Evolutionary conservation across 2,888 invertebrate genomes (phyloP).

Genomic region (Aphidoletes aphidimyza): DNA sequence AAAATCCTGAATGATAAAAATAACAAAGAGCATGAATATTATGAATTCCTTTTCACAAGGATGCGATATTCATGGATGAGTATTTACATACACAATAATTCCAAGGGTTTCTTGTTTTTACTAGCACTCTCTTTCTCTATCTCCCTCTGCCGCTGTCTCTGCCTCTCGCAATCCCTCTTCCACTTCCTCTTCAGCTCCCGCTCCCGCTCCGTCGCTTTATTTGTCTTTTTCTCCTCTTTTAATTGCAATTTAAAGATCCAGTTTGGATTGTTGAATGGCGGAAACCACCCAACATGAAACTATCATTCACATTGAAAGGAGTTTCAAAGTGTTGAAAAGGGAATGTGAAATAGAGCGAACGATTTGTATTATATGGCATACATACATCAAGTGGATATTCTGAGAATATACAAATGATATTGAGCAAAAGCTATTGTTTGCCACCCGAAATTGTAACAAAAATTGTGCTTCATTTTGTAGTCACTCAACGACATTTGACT

Average conservation of each 20-base stretch:
- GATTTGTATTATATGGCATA: background rate
- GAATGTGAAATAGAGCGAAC: background rate
- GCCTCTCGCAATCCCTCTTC: too few relatives aligned
- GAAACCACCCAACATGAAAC: background rate
- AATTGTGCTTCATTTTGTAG: background rate
- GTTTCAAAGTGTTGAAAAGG: background rate
- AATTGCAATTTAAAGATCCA: conserved; percentile 1
- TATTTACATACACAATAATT: too few relatives aligned
- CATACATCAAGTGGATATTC: background rate
- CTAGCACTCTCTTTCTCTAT: too few relatives aligned
- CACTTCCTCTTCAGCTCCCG: too few relatives aligned
- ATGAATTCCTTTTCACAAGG: too few relatives aligned
- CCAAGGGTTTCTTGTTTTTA: too few relatives aligned
- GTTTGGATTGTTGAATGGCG: background rate
- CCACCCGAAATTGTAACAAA: background rate
- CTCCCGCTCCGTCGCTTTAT: too few relatives aligned
- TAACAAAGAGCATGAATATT: background rate
- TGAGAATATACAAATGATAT: background rate
- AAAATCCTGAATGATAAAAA: background rate
- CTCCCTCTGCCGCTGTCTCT: too few relatives aligned
- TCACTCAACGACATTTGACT: too few relatives aligned
- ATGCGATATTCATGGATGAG: too few relatives aligned
- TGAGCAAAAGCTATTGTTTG: background rate
- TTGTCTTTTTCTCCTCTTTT: background rate
- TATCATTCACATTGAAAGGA: background rate